Conservation (phyloP, 2,888 invertebrate species). For the Acrocera orbiculus region DNA sequence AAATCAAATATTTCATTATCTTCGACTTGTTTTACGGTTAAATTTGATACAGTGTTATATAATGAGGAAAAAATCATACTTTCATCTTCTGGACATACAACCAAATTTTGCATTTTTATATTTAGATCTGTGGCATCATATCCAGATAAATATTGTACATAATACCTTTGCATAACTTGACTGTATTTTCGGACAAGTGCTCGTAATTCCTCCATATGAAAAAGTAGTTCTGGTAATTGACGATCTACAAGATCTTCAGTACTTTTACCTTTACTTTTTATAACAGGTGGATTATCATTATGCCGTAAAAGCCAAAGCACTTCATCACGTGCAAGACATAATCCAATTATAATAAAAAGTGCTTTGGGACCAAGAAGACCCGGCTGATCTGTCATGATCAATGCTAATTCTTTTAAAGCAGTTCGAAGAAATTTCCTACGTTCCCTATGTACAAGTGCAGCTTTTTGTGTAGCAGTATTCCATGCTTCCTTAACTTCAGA, state of each 20-base stretch:
- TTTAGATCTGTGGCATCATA: slow-evolving; percentile 89
- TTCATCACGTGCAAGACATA: slow-evolving; percentile 92
- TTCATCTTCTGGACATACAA: slow-evolving; percentile 85
- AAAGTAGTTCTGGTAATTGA: slow-evolving; percentile 89
- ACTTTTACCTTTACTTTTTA: slow-evolving; percentile 69
- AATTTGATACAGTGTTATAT: slow-evolving; percentile 68
- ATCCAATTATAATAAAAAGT: slow-evolving; percentile 85
- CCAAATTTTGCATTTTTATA: slow-evolving; percentile 64
- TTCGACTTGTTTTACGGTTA: slow-evolving; percentile 89
- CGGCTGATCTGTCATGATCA: slow-evolving; percentile 94
- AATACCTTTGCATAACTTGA: slow-evolving; percentile 93
- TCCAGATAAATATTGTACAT: slow-evolving; percentile 90
- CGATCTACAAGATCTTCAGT: slow-evolving; percentile 90
- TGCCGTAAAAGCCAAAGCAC: slow-evolving; percentile 93
- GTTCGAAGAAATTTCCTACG: slow-evolving; percentile 89
- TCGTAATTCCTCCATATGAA: slow-evolving; percentile 95
- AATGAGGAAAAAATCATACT: slow-evolving; percentile 83
- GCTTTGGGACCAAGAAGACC: slow-evolving; percentile 95
- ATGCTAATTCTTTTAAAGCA: slow-evolving; percentile 82
- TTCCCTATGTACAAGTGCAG: slow-evolving; percentile 84
- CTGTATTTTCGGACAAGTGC: slow-evolving; percentile 89
- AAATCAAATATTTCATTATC: slow-evolving; percentile 94
- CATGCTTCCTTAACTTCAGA: slow-evolving; percentile 94
- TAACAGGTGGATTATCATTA: slow-evolving; percentile 82
- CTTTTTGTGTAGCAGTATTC: slow-evolving; percentile 74